phyloP scores from a whole-genome alignment of 2,888 invertebrate genomes.

The Fragum sueziense region DNA sequence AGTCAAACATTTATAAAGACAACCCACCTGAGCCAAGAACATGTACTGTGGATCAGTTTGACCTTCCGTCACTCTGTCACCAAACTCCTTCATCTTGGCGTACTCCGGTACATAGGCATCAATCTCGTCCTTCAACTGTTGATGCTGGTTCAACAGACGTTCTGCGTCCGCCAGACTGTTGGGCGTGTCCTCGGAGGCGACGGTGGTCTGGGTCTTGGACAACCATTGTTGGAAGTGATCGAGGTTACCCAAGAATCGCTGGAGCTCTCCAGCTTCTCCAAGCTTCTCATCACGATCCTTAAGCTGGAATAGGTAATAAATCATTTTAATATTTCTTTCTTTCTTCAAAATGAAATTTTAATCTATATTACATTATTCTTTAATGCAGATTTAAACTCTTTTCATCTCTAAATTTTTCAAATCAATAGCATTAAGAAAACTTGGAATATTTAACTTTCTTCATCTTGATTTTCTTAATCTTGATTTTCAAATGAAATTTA shows the following conservation, averaged over 20 bases:
- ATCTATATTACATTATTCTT: too few species aligned
- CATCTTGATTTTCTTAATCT: too few species aligned
- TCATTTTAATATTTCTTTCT: too few species aligned
- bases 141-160: constrained; percentile 97
- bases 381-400: too few species aligned
- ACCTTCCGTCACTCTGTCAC: constrained; percentile 86
- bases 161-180: constrained; percentile 90
- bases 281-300: constrained; percentile 99
- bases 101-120: constrained; percentile 99
- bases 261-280: constrained; percentile 99
- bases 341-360: too few species aligned
- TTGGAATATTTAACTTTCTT: too few species aligned
- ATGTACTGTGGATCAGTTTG: constrained; percentile 99
- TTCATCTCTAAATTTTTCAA: too few species aligned
- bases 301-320: constrained; percentile 84
- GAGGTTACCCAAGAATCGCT: constrained; percentile 92
- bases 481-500: too few species aligned
- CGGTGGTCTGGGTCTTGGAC: constrained; percentile 98
- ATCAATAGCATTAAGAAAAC: too few species aligned
- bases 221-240: constrained; percentile 99
- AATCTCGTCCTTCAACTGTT: constrained; percentile 99
- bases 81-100: constrained; percentile 99
- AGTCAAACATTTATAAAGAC: too few species aligned
- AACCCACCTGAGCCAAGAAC: constrained; percentile 97
- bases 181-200: constrained; percentile 82